Base-by-base conservation (phyloP, 2,797 vertebrate genomes). In the Notolepis coatsorum region DNA sequence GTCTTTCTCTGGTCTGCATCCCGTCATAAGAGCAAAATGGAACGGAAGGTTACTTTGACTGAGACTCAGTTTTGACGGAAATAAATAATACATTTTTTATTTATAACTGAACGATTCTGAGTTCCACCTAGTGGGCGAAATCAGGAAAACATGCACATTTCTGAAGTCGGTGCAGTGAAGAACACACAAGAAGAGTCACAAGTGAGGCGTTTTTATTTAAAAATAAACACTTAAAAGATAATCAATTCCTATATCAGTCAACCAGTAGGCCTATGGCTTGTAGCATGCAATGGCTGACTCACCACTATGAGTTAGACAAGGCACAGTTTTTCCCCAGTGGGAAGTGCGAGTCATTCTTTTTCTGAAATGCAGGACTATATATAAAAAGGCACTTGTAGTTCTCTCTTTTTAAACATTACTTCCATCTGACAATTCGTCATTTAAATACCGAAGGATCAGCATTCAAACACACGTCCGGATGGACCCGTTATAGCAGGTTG, bases 361-460 rank as follows among this genome's bases (percentile, higher is more conserved):
- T 60, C 59, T 80, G 61, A 88, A 88, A 86, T 42, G 46, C 52
- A 60, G 27, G 55, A 79, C 67, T 66, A 84, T 68, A 71, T 66
- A 84, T 68, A 71, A 79, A 83, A 90, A 93, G 92, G 91, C 91
- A 93, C 91, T 89, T 86, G 43, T 65, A 73, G 41, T 61, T 46
- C 68, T 47, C n/a, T n/a, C n/a, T n/a, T n/a, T n/a, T 7, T 39
- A 66, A 45, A 57, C 52, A 47, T 9, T 17, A n/a, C 21, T 63
- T 24, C 42, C 41, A 69, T 15, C 52, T 57, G 48, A 17, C 69
- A 79, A 79, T 78, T 59, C 43, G 56, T 25, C 54, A 9, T 57
- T 37, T 13, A 2, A 54, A 64, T 39, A 76, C 15, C 48, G 21
- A 47, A 61, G 20, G 30, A 61, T 21, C 24, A 17, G 50, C 48